Conservation (phyloP, 2,797 vertebrate genomes). For the Tokudaia tokunoshimensis region DNA sequence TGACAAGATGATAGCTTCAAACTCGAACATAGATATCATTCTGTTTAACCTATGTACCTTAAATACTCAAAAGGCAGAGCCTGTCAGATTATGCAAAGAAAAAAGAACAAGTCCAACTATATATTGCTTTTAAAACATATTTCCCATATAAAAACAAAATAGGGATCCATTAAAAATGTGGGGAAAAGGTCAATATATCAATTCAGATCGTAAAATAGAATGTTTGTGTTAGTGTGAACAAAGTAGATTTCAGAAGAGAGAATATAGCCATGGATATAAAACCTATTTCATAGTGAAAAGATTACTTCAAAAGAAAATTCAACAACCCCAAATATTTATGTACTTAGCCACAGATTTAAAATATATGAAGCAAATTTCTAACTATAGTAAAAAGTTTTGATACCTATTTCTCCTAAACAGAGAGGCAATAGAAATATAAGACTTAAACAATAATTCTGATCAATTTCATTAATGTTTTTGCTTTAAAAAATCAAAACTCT, state of each 20-base stretch:
- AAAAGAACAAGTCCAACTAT: background rate
- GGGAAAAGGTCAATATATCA: background rate
- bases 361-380: background rate
- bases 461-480: background rate
- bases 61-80: slow-evolving; percentile 1
- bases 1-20: slow-evolving; percentile 28
- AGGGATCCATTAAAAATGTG: slow-evolving; percentile 20
- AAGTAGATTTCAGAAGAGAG: slow-evolving; percentile 38
- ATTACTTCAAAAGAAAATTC: background rate
- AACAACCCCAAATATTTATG: background rate
- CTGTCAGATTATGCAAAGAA: background rate
- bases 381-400: background rate
- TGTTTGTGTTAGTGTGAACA: slow-evolving; percentile 28
- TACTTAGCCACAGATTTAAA: background rate
- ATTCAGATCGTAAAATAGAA: slow-evolving; percentile 38
- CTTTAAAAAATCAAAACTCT: background rate
- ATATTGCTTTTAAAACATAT: background rate
- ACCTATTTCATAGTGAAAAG: background rate
- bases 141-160: slow-evolving; percentile 43
- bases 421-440: slow-evolving; percentile 10
- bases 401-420: background rate
- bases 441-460: background rate
- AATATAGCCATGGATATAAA: background rate
- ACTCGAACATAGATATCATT: background rate
- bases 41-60: background rate